phyloP scores from a whole-genome alignment of 2,113 vertebrate genomes.

The Lutjanus erythropterus region DNA sequence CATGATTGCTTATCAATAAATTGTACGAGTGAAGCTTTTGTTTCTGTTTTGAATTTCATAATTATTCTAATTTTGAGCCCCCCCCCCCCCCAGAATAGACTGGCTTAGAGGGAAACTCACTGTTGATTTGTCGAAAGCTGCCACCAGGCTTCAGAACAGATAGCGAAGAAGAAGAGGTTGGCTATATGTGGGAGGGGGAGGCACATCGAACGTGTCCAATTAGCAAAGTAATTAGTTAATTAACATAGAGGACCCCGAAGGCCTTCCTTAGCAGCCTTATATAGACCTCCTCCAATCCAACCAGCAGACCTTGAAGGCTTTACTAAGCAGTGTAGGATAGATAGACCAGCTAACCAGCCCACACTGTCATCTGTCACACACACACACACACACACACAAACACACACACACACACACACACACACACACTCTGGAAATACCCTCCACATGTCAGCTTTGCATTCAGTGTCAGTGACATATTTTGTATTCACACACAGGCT shows the following conservation, averaged over 20 bases:
- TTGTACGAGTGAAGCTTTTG: not conserved
- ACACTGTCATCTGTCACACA: constrained; percentile 44
- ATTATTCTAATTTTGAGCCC: not conserved
- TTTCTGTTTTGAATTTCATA: constrained; percentile 9
- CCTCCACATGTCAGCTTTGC: constrained; percentile 24
- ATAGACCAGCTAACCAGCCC: constrained; percentile 58
- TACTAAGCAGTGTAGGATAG: constrained; percentile 50
- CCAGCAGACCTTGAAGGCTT: constrained; percentile 55
- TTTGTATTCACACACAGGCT: constrained; percentile 35
- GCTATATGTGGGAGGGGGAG: constrained; percentile 24
- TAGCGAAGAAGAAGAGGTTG: constrained; percentile 24
- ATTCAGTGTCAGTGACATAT: constrained; percentile 45
- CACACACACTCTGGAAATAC: constrained; percentile 26
- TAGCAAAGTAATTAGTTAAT: constrained; percentile 86
- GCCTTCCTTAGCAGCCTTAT: constrained; percentile 58
- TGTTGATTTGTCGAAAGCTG: constrained; percentile 33
- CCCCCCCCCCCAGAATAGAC: not conserved
- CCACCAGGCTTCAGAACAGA: constrained; percentile 27
- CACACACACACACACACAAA: constrained; percentile 17
- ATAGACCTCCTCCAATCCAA: constrained; percentile 57
- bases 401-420: constrained; percentile 24
- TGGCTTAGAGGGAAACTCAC: not conserved
- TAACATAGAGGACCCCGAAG: constrained; percentile 77
- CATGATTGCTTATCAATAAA: constrained; percentile 18
- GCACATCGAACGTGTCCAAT: constrained; percentile 76